A percentile compares a stretch with the other conserved stretches of the same genome.
Conservation (phyloP, 2,797 vertebrate species). For the Galaxias olidus region DNA sequence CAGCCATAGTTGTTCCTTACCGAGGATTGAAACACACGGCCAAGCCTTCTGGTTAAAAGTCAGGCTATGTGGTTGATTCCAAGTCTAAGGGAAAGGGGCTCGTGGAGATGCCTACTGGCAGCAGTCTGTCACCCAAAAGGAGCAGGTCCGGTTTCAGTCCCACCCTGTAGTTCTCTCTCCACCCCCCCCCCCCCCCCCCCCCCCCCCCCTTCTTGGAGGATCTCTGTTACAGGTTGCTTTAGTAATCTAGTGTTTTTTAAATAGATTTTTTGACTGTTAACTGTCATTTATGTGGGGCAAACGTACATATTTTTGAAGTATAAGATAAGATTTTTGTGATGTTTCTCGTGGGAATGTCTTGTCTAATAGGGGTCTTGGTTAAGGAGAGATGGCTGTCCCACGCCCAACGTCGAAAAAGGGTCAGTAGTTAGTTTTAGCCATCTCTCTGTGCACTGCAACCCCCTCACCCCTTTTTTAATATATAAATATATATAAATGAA, state of each 20-base stretch:
- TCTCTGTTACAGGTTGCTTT: constrained; percentile 53
- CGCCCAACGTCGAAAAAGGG: constrained; percentile 40
- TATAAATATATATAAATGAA: constrained; percentile 3
- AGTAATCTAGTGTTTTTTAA: constrained; percentile 43
- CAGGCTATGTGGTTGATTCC: neutral
- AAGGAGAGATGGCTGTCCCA: constrained; percentile 41
- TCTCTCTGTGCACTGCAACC: constrained; percentile 64
- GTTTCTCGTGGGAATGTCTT: constrained; percentile 64
- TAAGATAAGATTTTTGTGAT: constrained; percentile 58
- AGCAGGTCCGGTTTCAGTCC: constrained; percentile 36
- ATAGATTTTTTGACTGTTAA: constrained; percentile 50
- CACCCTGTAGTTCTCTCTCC: constrained; percentile 16
- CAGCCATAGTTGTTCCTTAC: too few species aligned
- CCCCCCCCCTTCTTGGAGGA: neutral
- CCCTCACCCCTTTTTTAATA: constrained; percentile 31
- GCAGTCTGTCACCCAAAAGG: constrained; percentile 20
- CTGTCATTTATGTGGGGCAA: neutral
- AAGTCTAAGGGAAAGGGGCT: neutral
- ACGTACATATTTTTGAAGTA: constrained; percentile 21
- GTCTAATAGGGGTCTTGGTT: constrained; percentile 44
- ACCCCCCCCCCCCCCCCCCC: constrained; percentile 28
- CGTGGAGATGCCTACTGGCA: constrained; percentile 1
- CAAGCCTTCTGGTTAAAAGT: too few species aligned
- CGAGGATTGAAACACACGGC: too few species aligned
- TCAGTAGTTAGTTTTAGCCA: constrained; percentile 32